Conservation (phyloP, 1,140 invertebrate genomes). For the Nebria ingens region DNA sequence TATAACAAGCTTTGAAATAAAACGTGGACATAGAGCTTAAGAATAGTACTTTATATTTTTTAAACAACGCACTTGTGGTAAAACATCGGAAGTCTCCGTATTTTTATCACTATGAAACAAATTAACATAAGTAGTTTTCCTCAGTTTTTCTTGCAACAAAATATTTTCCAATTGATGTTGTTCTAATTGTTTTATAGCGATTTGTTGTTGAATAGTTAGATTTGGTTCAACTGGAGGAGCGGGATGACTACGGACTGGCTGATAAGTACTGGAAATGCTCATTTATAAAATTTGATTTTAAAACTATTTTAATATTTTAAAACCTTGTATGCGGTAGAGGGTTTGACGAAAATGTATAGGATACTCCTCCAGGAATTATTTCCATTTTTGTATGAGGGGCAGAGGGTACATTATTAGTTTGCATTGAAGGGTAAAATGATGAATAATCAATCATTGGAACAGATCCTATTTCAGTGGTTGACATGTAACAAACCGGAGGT, state of each 20-base stretch:
- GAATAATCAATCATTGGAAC: background rate
- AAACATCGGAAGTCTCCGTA: slow-evolving; percentile 19
- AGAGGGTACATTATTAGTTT: background rate
- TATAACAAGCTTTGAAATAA: too few species aligned
- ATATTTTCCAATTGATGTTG: slow-evolving; percentile 11
- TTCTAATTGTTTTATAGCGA: slow-evolving; percentile 12
- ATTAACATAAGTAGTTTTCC: background rate
- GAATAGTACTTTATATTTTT: slow-evolving; percentile 1
- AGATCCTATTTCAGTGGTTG: background rate
- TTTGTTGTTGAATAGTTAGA: slow-evolving; percentile 15
- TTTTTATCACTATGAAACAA: slow-evolving; percentile 18
- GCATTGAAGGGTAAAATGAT: too few species aligned
- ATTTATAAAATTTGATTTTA: background rate
- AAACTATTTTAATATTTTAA: background rate
- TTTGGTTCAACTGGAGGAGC: slow-evolving; percentile 1
- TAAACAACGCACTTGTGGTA: slow-evolving; percentile 13
- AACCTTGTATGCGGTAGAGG: background rate
- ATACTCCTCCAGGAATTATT: background rate
- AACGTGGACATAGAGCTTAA: background rate
- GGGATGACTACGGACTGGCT: background rate
- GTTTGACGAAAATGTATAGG: background rate
- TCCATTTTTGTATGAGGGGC: background rate
- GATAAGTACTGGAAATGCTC: slow-evolving; percentile 8
- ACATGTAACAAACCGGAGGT: too few species aligned
- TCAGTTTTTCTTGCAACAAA: slow-evolving; percentile 13